These are phyloP conservation scores for Corythornis cristatus DNA, from an alignment of 2,113 vertebrate genomes.

Conservation along the genomic window DNA sequence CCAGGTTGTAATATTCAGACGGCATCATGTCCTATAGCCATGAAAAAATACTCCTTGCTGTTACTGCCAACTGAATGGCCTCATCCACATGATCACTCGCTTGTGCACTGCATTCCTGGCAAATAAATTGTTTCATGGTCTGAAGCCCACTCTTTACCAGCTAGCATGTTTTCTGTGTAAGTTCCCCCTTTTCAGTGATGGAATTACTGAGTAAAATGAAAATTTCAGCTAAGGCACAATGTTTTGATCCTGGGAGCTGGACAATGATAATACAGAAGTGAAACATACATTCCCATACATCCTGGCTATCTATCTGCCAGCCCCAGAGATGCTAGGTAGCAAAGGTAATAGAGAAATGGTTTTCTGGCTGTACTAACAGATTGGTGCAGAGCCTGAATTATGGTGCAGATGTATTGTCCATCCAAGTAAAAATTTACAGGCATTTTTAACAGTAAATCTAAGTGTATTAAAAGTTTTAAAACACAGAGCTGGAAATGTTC, in stretches of 20 bases:
- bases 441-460: background rate
- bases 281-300: background rate
- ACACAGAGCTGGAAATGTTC: background rate
- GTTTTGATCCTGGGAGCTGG: background rate
- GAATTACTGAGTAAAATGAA: background rate
- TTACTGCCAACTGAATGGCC: background rate
- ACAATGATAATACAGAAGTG: background rate
- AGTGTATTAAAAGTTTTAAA: background rate
- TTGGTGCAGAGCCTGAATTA: background rate
- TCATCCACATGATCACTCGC: background rate
- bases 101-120: background rate
- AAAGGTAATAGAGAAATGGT: background rate
- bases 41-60: background rate
- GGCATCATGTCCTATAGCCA: background rate
- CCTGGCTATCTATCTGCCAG: background rate
- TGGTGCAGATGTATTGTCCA: background rate
- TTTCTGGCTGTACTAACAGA: background rate
- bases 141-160: background rate
- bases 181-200: background rate
- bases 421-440: background rate
- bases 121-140: background rate
- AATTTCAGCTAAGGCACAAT: background rate
- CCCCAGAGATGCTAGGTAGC: background rate
- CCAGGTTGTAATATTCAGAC: background rate
- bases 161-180: fast-evolving